These are phyloP conservation scores for Solea senegalensis DNA, from an alignment of 2,113 vertebrate species.

Conservation along the genomic window DNA sequence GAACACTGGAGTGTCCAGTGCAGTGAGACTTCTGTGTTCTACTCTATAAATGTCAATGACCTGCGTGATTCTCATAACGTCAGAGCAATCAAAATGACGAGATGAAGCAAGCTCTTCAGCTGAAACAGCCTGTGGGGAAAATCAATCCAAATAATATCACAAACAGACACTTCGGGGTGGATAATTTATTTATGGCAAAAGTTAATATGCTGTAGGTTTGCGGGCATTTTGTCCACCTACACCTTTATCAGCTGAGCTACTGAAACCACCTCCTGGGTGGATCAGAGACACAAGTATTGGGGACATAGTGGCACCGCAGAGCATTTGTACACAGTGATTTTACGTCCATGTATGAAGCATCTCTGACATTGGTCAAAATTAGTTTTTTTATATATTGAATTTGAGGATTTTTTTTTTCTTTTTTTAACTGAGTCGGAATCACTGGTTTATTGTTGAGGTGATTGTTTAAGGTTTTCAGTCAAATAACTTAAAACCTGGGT, in stretches of 20 bases:
- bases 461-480: conserved; percentile 5
- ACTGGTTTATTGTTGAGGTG: background rate
- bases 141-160: conserved; percentile 46
- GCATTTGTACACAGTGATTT: background rate
- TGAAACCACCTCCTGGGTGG: background rate
- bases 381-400: background rate
- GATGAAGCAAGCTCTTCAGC: conserved; percentile 43
- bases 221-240: background rate
- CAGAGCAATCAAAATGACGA: conserved; percentile 52
- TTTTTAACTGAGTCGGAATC: too few relatives aligned
- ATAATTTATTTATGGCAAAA: conserved; percentile 43
- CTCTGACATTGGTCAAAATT: too few relatives aligned
- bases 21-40: conserved; percentile 2
- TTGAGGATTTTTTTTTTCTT: background rate
- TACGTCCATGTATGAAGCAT: too few relatives aligned
- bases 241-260: conserved; percentile 5
- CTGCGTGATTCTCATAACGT: conserved; percentile 28
- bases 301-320: background rate
- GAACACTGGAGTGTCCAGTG: conserved; percentile 4
- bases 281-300: background rate
- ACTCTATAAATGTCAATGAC: conserved; percentile 22
- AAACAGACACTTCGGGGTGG: conserved; percentile 24
- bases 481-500: background rate
- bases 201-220: conserved; percentile 31
- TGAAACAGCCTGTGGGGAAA: conserved; percentile 22